Evolutionary conservation across 2,113 vertebrate genomes (phyloP).

Genomic region (Tympanuchus pallidicinctus): DNA sequence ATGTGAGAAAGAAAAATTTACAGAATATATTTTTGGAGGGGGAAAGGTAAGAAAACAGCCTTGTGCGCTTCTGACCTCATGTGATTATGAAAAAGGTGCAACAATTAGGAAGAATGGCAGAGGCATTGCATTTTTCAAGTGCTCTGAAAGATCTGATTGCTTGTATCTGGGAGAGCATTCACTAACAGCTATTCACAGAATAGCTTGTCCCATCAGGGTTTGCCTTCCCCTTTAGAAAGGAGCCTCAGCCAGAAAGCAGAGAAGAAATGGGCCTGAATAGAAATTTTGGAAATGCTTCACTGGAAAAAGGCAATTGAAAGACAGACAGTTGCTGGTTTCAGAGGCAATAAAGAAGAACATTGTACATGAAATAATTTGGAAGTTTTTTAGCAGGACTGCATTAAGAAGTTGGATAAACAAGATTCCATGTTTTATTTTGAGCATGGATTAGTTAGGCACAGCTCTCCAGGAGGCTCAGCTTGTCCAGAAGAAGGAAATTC

Average conservation of each 20-base stretch:
- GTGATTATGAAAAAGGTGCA: background rate
- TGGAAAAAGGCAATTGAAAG: background rate
- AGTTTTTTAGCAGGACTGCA: background rate
- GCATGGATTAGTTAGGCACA: background rate
- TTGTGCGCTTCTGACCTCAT: background rate
- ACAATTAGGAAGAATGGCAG: background rate
- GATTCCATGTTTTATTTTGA: background rate
- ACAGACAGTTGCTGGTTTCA: background rate
- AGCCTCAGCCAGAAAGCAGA: background rate
- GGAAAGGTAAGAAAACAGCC: background rate
- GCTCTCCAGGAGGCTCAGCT: background rate
- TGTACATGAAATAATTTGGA: background rate
- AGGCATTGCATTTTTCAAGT: constrained; percentile 21
- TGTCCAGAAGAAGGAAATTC: background rate
- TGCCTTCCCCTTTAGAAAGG: background rate
- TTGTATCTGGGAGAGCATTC: background rate
- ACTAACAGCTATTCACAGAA: background rate
- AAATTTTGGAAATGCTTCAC: background rate
- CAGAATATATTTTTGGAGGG: background rate
- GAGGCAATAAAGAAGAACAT: background rate
- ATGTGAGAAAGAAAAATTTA: background rate
- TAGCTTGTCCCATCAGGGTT: background rate
- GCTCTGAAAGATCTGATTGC: background rate
- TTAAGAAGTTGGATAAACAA: background rate
- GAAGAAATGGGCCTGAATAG: background rate